Base-by-base conservation (phyloP, 2,888 invertebrate species). In the Metopia argyrocephala region DNA sequence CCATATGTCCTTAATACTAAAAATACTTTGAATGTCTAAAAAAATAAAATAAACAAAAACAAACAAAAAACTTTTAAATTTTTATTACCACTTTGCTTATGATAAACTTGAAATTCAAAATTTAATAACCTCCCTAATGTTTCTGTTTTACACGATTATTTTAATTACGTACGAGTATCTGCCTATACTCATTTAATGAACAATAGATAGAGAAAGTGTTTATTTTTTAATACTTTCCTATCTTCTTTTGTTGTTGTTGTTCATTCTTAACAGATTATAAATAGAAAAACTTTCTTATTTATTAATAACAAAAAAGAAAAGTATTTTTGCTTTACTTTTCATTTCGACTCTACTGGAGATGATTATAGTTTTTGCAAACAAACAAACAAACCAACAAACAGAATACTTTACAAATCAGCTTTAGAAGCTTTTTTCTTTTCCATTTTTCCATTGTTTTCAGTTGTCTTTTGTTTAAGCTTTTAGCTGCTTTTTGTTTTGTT, bases 141-240 rank as follows among this genome's bases (percentile, higher is more conserved):
- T n/a, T n/a, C n/a, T n/a, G n/a, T n/a, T n/a, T n/a, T n/a, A n/a
- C n/a, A n/a, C n/a, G n/a, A n/a, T n/a, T n/a, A n/a, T n/a, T n/a
- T n/a, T 38, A 38, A 38, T 38, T 38, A 38, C 15, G 38, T 15
- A n/a, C n/a, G n/a, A n/a, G n/a, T 38, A 12, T 38, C 38, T 15
- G 15, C 15, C 15, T 38, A 38, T 38, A 12, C 12, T 38, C 15
- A n/a, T 38, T 38, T 2, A 2, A 38, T 38, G 12, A 1, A 15
- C 38, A 38, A 6, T 38, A 15, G 38, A 38, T 2, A 54, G 31
- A 54, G 76, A 69, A 69, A 69, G 76, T 76, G 18, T 76, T 76
- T 62, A 48, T 38, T 76, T 12, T 23, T 68, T 54, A n/a, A 4
- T 48, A 28, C 21, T 18, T 4, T 52, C 46, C 7, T n/a, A 38